Evolutionary conservation across 1,140 invertebrate species (phyloP).

Genomic region (Chionoecetes opilio): DNA sequence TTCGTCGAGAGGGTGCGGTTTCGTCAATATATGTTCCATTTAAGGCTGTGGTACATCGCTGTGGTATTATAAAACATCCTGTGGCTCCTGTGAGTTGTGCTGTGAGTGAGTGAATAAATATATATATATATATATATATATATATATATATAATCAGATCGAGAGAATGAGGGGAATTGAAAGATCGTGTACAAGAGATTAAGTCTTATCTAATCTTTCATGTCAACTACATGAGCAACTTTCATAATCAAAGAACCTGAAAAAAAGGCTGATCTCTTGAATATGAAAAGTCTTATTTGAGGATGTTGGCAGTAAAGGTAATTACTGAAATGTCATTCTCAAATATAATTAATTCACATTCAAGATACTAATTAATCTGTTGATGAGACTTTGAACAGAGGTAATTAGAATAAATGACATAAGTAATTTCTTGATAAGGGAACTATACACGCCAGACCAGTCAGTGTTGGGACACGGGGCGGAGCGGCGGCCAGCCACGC

Average conservation of each 20-base stretch:
- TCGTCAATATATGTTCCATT: too few species aligned
- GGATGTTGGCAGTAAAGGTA: too few species aligned
- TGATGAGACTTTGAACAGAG: slow-evolving; percentile 64
- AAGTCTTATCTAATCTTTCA: slow-evolving; percentile 29
- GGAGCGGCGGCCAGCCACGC: neutral
- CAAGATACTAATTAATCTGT: slow-evolving; percentile 49
- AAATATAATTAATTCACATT: slow-evolving; percentile 61
- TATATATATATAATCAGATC: too few species aligned
- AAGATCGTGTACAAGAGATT: too few species aligned
- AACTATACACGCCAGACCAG: slow-evolving; percentile 64
- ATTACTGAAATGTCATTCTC: slow-evolving; percentile 52
- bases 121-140: too few species aligned
- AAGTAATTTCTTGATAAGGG: slow-evolving; percentile 43
- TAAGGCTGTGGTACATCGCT: too few species aligned
- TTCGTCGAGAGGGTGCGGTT: too few species aligned
- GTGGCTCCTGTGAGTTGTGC: too few species aligned
- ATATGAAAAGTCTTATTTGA: slow-evolving; percentile 61
- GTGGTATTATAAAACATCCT: too few species aligned
- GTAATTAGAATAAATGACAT: slow-evolving; percentile 64
- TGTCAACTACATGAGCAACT: slow-evolving; percentile 72
- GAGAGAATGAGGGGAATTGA: too few species aligned
- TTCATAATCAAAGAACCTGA: slow-evolving; percentile 71
- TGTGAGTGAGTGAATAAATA: too few species aligned
- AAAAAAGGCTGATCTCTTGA: slow-evolving; percentile 68
- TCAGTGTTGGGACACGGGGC: slow-evolving; percentile 66